Evolutionary conservation across 2,888 invertebrate species (phyloP).

Genomic region (Cryptus armator): DNA sequence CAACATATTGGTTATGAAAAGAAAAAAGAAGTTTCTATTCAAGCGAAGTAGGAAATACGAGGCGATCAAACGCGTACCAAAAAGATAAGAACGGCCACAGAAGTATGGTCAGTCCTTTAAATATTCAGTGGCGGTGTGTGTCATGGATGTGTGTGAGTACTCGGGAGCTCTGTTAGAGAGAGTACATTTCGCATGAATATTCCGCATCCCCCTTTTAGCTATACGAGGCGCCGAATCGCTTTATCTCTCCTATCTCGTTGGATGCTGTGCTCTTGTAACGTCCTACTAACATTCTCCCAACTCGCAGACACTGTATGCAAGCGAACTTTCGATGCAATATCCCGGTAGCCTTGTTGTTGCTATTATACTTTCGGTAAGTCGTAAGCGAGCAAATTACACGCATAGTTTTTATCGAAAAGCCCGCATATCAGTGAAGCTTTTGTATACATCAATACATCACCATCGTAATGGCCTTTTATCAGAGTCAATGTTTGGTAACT

Average conservation of each 20-base stretch:
- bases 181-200: conserved; percentile 59
- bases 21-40: conserved; percentile 5
- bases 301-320: conserved; percentile 4
- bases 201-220: conserved; percentile 52
- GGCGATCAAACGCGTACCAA: conserved; percentile 60
- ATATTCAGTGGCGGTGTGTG: conserved; percentile 61
- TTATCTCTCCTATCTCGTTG: conserved; percentile 51
- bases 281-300: conserved; percentile 27
- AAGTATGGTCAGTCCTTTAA: conserved; percentile 66
- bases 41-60: conserved; percentile 58
- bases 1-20: neutral
- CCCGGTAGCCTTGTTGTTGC: conserved; percentile 20
- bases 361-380: conserved; percentile 18
- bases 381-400: neutral
- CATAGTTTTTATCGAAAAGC: neutral
- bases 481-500: neutral
- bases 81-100: conserved; percentile 64
- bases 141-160: conserved; percentile 43
- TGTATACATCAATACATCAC: neutral
- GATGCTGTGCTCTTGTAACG: conserved; percentile 1
- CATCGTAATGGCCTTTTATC: neutral
- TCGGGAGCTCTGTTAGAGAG: conserved; percentile 4
- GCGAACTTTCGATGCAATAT: conserved; percentile 51
- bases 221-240: conserved; percentile 56
- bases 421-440: neutral